These are phyloP conservation scores for Lanistes nyassanus DNA, from an alignment of 1,140 invertebrate genomes.

Conservation along the genomic window DNA sequence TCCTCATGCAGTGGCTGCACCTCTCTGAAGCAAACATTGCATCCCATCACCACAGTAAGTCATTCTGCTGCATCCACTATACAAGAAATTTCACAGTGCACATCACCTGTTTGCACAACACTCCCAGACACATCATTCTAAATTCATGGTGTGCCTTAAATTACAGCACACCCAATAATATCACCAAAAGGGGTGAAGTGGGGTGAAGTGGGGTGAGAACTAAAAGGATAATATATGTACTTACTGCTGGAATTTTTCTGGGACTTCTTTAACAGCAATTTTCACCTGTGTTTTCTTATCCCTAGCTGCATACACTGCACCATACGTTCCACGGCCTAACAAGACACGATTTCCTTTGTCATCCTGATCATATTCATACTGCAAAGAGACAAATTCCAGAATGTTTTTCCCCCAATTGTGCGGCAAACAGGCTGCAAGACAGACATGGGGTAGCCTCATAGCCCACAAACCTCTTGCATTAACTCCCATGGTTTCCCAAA, in stretches of 20 bases:
- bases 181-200: no score
- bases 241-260: constrained; percentile 91
- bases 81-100: neutral
- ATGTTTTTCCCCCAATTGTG: no score
- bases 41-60: neutral
- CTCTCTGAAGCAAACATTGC: constrained; percentile 71
- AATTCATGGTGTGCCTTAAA: neutral
- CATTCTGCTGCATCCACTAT: neutral
- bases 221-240: no score
- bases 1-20: constrained; percentile 99
- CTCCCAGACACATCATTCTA: no score
- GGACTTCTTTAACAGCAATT: constrained; percentile 98
- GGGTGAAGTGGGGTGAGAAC: no score
- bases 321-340: constrained; percentile 96
- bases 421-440: no score
- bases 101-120: neutral
- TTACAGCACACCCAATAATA: neutral
- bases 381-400: constrained; percentile 58
- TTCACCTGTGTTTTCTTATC: constrained; percentile 94
- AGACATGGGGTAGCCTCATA: neutral
- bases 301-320: constrained; percentile 92
- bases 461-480: neutral
- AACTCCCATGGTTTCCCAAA: no score
- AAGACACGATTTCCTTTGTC: constrained; percentile 87
- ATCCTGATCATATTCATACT: constrained; percentile 97